Evolutionary conservation across 2,797 vertebrate species (phyloP), one percentile per base, ranked within the genome.

Genomic region (Smutsia temminckii): DNA sequence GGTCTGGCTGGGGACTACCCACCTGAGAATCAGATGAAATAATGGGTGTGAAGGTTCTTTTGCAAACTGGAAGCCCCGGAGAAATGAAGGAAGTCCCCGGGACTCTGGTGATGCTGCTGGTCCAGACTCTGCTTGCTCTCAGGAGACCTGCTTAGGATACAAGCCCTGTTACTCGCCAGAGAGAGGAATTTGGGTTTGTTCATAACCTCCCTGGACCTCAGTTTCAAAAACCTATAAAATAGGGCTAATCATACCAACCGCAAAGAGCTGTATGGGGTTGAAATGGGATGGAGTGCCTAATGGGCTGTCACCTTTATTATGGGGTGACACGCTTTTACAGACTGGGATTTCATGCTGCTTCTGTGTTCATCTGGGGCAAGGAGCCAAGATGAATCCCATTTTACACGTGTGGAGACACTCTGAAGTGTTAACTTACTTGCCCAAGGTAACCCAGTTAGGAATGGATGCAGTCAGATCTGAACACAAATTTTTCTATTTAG

Each of bases 201-300:
- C 37, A 37, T 61, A 91, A 63, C 74, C 25, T 51, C 10, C 0
- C 21, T 21, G 75, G 57, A 32, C 34, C 32, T 91, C 11, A 27
- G 61, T 75, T 91, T 77, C 23, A 37, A n/a, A 46, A 49, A 23
- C 66, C 74, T 91, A 3, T 71, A 71, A 84, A 84, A 51, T 29
- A 16, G 59, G 17, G 42, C 53, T 59, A 53, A 63, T 13, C 32
- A 14, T 14, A 16, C 11, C n/a, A 23, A 40, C n/a, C 71, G 12
- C 14, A n/a, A 59, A 61, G 40, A 21, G 59, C 79, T 55, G 25
- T 42, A 11, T 1, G 59, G 64, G 23, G 29, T 72, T 51, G 84
- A 49, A 69, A 40, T 18, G 27, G 49, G n/a, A n/a, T 81, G n/a
- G 0, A 57, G 29, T 6, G 0, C 10, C 13, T 17, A 2, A 0